Conservation (phyloP, 1,140 invertebrate genomes). For the Orchestia grillus region DNA sequence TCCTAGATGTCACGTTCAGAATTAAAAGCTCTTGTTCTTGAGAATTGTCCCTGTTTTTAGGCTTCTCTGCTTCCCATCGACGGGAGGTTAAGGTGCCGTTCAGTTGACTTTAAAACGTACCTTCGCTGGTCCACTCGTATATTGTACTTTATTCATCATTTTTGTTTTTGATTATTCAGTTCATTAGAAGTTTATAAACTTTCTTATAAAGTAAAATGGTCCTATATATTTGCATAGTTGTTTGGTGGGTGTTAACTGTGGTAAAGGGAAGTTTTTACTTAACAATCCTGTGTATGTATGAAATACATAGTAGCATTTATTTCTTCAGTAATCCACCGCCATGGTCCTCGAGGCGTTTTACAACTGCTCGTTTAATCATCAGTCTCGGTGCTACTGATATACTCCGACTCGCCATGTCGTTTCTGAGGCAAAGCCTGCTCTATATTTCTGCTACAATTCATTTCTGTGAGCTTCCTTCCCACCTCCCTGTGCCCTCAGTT, state of each 20-base stretch:
- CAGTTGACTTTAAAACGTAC: background rate
- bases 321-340: background rate
- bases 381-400: background rate
- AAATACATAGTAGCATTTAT: background rate
- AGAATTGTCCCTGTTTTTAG: background rate
- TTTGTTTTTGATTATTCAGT: background rate
- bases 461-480: background rate
- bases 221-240: background rate
- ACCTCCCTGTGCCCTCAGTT: background rate
- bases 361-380: background rate
- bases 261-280: background rate
- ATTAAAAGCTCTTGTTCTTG: background rate
- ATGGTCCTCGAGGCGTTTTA: background rate
- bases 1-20: background rate
- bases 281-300: background rate
- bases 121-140: background rate
- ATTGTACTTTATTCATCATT: background rate
- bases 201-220: background rate
- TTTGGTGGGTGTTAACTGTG: background rate
- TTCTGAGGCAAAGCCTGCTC: background rate
- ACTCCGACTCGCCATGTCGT: background rate
- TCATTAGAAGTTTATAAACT: background rate
- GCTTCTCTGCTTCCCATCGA: background rate
- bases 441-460: slow-evolving; percentile 16
- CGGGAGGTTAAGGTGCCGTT: background rate